Percentiles rank a stretch among this genome's conserved stretches.
phyloP scores from a whole-genome alignment of 2,797 vertebrate species.

The Danio albolineatus region DNA sequence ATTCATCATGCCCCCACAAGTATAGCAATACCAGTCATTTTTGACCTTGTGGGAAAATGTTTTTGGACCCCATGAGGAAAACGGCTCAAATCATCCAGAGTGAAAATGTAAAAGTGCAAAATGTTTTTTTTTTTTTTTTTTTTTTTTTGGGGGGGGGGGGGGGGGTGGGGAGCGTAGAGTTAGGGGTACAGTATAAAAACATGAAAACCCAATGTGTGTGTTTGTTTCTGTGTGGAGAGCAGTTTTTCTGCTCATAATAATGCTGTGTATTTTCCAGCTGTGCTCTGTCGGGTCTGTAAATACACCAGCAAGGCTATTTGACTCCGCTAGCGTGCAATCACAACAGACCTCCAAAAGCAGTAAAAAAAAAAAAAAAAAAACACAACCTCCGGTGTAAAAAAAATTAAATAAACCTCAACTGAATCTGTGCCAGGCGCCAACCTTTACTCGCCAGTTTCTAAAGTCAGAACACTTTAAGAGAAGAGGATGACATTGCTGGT shows the following conservation, averaged over 20 bases:
- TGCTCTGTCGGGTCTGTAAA: slow-evolving; percentile 28
- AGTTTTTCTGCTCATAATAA: slow-evolving; percentile 26
- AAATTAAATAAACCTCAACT: background rate
- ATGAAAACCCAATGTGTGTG: too few species aligned
- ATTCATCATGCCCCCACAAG: too few species aligned
- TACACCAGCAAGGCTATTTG: slow-evolving; percentile 20
- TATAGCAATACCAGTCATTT: too few species aligned
- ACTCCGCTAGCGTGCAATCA: background rate
- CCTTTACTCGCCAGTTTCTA: slow-evolving; percentile 12
- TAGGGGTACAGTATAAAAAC: too few species aligned
- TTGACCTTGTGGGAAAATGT: too few species aligned
- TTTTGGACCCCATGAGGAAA: too few species aligned
- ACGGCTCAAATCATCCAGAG: too few species aligned
- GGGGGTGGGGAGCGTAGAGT: too few species aligned
- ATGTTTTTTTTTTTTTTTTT: too few species aligned
- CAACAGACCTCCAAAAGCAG: background rate
- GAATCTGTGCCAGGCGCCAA: background rate
- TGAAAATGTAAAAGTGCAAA: too few species aligned
- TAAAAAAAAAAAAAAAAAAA: slow-evolving; percentile 4
- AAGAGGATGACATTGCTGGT: background rate
- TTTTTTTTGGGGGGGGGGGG: too few species aligned
- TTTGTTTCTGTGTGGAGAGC: background rate
- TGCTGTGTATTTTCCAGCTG: slow-evolving; percentile 11
- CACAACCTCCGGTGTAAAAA: background rate
- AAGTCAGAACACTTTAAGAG: background rate